Conservation (phyloP, 92 coral and sea anemone species). For the Paragorgia papillata region DNA sequence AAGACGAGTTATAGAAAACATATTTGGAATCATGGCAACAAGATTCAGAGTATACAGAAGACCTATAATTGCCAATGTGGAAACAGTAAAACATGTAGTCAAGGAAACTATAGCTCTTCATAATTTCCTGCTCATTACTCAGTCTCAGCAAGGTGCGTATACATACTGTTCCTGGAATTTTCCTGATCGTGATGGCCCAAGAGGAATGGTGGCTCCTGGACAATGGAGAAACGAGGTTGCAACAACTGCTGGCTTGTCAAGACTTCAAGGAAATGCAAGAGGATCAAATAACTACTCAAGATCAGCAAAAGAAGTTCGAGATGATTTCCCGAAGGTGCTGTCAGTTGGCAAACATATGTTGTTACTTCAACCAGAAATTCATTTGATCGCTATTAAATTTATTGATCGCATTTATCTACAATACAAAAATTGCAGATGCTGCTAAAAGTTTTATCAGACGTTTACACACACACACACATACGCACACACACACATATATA, state of each 20-base stretch:
- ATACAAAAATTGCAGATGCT: too few relatives aligned
- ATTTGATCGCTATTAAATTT: conserved; percentile 39
- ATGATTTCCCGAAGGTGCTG: conserved; percentile 44
- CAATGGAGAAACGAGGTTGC: conserved; percentile 44
- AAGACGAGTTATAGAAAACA: conserved; percentile 32
- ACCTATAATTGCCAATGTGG: conserved; percentile 46
- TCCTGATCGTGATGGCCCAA: conserved; percentile 27
- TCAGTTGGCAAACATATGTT: conserved; percentile 33
- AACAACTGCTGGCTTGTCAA: conserved; percentile 26
- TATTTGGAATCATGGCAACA: conserved; percentile 48
- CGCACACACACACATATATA: too few relatives aligned
- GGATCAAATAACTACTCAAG: conserved; percentile 45
- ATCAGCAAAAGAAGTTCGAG: conserved; percentile 32
- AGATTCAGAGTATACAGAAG: conserved; percentile 41
- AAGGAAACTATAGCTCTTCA: conserved; percentile 44
- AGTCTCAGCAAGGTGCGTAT: background rate
- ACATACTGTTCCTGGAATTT: background rate
- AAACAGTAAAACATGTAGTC: conserved; percentile 28
- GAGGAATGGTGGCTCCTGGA: conserved; percentile 35
- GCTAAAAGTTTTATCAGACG: too few relatives aligned
- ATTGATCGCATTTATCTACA: background rate
- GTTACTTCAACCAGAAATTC: conserved; percentile 35
- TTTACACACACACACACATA: too few relatives aligned
- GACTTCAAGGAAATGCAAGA: conserved; percentile 27
- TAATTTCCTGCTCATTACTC: conserved; percentile 23